Percentiles rank a stretch among this genome's conserved stretches.
Evolutionary conservation across 1,140 invertebrate species (phyloP).

Genomic region (Archegozetes longisetosus): DNA sequence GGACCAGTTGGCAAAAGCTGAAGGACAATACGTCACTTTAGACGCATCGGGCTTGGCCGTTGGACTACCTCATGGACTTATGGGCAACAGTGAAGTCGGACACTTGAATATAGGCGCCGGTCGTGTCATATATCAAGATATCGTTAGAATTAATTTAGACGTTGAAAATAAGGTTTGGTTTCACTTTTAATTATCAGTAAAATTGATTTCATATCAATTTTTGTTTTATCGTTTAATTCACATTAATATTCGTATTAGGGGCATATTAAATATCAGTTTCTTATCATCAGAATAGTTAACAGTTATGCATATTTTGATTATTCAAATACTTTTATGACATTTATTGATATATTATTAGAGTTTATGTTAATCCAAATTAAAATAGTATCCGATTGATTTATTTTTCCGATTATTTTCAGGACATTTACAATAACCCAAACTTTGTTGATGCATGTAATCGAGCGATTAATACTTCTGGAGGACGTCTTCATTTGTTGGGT

Average conservation of each 20-base stretch:
- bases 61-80: conserved; percentile 33
- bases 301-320: too few relatives aligned
- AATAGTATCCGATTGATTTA: too few relatives aligned
- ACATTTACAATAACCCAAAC: conserved; percentile 27
- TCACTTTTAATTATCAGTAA: not conserved
- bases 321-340: too few relatives aligned
- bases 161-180: conserved; percentile 24
- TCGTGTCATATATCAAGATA: conserved; percentile 36
- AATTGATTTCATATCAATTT: too few relatives aligned
- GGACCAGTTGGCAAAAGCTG: conserved; percentile 25
- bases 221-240: too few relatives aligned
- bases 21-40: conserved; percentile 30
- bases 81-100: conserved; percentile 38
- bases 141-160: conserved; percentile 33
- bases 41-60: conserved; percentile 34
- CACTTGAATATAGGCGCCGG: conserved; percentile 38
- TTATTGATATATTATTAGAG: too few relatives aligned
- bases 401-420: too few relatives aligned
- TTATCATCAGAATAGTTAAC: too few relatives aligned
- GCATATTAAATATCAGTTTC: too few relatives aligned
- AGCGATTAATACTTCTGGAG: conserved; percentile 26
- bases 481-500: conserved; percentile 31
- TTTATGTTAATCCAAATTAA: too few relatives aligned
- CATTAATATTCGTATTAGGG: too few relatives aligned
- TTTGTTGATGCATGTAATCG: conserved; percentile 27